Percentiles rank a stretch among this genome's conserved stretches.
phyloP scores from a whole-genome alignment of 2,888 invertebrate species.

The Tachystola acroxantha region DNA sequence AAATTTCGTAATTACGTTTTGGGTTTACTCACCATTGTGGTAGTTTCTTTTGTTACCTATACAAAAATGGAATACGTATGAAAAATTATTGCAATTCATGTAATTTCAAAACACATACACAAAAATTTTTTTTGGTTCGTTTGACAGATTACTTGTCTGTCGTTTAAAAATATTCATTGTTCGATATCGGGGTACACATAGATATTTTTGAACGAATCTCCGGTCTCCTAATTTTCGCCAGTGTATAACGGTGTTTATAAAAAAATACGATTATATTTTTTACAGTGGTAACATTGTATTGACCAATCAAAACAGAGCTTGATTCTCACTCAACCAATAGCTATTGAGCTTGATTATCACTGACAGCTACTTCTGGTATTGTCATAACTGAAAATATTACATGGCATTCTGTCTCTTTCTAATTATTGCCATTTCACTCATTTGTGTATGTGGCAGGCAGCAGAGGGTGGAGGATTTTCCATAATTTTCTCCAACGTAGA shows the following conservation, averaged over 20 bases:
- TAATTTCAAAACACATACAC: conserved; percentile 22
- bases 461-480: conserved; percentile 56
- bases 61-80: conserved; percentile 3
- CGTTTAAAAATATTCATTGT: conserved; percentile 6
- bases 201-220: too few species aligned
- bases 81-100: conserved; percentile 51
- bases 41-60: conserved; percentile 14
- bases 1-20: neutral
- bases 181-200: neutral
- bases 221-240: neutral
- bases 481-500: conserved; percentile 49
- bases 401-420: conserved; percentile 23
- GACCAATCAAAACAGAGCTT: neutral
- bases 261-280: too few species aligned
- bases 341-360: conserved; percentile 2
- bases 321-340: conserved; percentile 1
- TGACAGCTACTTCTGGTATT: conserved; percentile 6
- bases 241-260: neutral
- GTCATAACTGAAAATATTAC: neutral
- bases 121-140: conserved; percentile 18
- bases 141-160: conserved; percentile 5
- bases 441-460: conserved; percentile 79
- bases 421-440: conserved; percentile 59
- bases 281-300: neutral
- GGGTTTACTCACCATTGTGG: conserved; percentile 39